A percentile compares a stretch with the other conserved stretches of the same genome.
Evolutionary conservation across 2,797 vertebrate species (phyloP).

Genomic region (Hypotaenidia okinawae): DNA sequence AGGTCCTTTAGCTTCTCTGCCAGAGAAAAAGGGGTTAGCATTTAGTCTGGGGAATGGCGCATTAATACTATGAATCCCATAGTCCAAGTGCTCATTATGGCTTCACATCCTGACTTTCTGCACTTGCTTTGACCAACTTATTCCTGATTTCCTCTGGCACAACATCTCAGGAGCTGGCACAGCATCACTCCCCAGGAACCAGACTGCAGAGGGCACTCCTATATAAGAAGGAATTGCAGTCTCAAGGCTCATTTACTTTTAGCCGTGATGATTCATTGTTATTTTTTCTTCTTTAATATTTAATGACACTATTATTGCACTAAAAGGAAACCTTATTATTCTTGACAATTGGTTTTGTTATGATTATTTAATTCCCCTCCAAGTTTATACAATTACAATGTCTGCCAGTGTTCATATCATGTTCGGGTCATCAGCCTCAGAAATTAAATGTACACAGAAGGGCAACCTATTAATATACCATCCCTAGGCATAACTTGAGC

Average conservation of each 20-base stretch:
- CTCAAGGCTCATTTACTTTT: slow-evolving; percentile 5
- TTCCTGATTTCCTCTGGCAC: neutral
- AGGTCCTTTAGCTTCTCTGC: neutral
- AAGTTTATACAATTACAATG: slow-evolving; percentile 10
- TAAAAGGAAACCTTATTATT: slow-evolving; percentile 48
- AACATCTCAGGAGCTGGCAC: neutral
- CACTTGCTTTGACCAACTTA: neutral
- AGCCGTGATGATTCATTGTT: neutral
- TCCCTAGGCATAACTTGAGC: neutral
- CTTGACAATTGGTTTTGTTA: slow-evolving; percentile 31
- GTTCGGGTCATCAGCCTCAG: neutral
- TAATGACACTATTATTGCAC: slow-evolving; percentile 4
- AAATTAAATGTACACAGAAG: slow-evolving; percentile 7
- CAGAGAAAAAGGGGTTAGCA: neutral
- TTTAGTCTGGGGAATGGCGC: neutral
- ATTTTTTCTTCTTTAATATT: slow-evolving; percentile 49
- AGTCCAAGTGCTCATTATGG: neutral
- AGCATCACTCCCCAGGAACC: neutral
- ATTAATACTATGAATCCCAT: neutral
- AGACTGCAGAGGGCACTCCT: slow-evolving; percentile 67
- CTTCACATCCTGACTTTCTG: rapidly evolving
- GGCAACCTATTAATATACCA: neutral
- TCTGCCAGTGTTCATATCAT: slow-evolving; percentile 1
- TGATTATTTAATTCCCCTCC: neutral
- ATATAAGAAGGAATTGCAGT: slow-evolving; percentile 41